phyloP scores from a whole-genome alignment of 2,888 invertebrate genomes.

The Melanargia galathea region DNA sequence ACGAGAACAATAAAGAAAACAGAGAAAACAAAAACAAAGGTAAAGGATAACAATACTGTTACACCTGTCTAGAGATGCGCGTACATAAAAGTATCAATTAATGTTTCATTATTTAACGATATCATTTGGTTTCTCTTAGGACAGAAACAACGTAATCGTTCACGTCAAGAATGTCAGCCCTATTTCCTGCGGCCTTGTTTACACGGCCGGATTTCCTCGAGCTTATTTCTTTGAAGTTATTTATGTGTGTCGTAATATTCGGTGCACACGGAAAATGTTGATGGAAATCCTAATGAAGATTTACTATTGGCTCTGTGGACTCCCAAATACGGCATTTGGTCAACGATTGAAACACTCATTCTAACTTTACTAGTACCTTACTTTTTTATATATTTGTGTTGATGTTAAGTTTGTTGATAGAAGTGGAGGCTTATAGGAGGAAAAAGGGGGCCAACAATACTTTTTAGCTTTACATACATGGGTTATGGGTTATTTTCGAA shows the following conservation, averaged over 20 bases:
- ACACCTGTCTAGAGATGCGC: too few relatives aligned
- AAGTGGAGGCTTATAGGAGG: too few relatives aligned
- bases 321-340: slow-evolving; percentile 26
- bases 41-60: too few relatives aligned
- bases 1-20: too few relatives aligned
- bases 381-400: neutral
- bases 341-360: neutral
- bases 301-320: slow-evolving; percentile 38
- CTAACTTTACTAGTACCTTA: neutral
- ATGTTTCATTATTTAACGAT: too few relatives aligned
- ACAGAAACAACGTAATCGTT: neutral
- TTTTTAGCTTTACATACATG: too few relatives aligned
- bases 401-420: neutral
- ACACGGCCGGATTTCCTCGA: slow-evolving; percentile 44
- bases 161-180: slow-evolving; percentile 8
- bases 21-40: too few relatives aligned
- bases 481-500: too few relatives aligned
- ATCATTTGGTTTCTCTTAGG: neutral
- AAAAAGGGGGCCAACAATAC: too few relatives aligned
- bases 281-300: slow-evolving; percentile 46
- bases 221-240: slow-evolving; percentile 49
- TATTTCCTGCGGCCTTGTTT: slow-evolving; percentile 30
- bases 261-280: slow-evolving; percentile 43
- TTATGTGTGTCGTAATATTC: slow-evolving; percentile 47
- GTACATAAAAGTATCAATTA: too few relatives aligned